Conservation (phyloP, 2,797 vertebrate genomes). For the Tragopan temminckii region DNA sequence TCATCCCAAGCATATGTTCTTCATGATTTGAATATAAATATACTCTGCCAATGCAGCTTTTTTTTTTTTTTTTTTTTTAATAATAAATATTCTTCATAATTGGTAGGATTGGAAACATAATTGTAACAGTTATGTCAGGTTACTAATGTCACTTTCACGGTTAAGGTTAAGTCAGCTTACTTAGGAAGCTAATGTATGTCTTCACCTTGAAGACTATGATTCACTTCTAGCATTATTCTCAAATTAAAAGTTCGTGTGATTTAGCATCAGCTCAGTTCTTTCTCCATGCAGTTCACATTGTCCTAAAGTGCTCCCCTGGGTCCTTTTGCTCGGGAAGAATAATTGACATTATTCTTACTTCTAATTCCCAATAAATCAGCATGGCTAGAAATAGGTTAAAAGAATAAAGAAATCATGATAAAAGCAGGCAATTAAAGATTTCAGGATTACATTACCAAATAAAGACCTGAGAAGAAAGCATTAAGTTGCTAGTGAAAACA, state of each 20-base stretch:
- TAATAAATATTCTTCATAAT: slow-evolving; percentile 31
- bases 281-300: slow-evolving; percentile 58
- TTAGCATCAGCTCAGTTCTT: slow-evolving; percentile 60
- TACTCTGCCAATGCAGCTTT: neutral
- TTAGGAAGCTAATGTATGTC: slow-evolving; percentile 58
- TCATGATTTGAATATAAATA: neutral
- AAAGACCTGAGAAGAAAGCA: slow-evolving; percentile 6
- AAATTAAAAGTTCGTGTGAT: slow-evolving; percentile 80
- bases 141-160: slow-evolving; percentile 74
- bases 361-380: slow-evolving; percentile 57
- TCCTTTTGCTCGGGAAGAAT: slow-evolving; percentile 62
- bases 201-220: slow-evolving; percentile 78
- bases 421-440: slow-evolving; percentile 52
- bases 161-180: slow-evolving; percentile 73
- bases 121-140: slow-evolving; percentile 17
- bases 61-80: neutral
- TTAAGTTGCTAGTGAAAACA: neutral
- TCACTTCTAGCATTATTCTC: slow-evolving; percentile 74
- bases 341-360: slow-evolving; percentile 64
- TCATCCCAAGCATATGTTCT: neutral
- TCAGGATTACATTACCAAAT: slow-evolving; percentile 16
- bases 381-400: slow-evolving; percentile 62
- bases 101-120: slow-evolving; percentile 1
- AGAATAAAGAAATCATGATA: slow-evolving; percentile 38
- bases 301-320: slow-evolving; percentile 70